Evolutionary conservation across 1,140 invertebrate genomes (phyloP).

Genomic region (Drosophila ironensis): DNA sequence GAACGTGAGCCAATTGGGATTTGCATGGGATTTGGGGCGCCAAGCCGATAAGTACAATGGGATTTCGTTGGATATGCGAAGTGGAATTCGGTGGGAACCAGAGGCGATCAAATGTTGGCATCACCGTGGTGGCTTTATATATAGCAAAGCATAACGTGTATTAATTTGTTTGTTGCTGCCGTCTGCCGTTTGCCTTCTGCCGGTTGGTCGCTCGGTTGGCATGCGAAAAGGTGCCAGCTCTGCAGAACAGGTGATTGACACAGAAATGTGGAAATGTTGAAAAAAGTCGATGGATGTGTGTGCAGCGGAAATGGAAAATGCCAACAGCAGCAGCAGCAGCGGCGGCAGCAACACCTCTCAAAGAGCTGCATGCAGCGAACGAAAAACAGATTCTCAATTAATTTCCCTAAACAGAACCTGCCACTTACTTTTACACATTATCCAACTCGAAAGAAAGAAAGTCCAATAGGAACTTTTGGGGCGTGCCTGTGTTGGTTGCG

Average conservation of each 20-base stretch:
- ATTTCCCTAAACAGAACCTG: constrained; percentile 15
- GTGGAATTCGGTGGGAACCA: constrained; percentile 32
- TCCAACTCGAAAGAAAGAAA: constrained; percentile 9
- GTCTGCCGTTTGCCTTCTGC: constrained; percentile 3
- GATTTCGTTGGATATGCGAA: constrained; percentile 19
- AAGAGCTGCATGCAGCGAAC: not conserved
- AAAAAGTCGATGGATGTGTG: constrained; percentile 8
- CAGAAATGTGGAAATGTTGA: constrained; percentile 43
- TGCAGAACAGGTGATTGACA: constrained; percentile 74
- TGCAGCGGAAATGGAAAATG: constrained; percentile 55
- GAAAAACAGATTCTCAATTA: constrained; percentile 26
- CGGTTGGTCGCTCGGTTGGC: constrained; percentile 26
- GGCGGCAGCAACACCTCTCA: too few species aligned
- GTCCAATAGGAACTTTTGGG: constrained; percentile 20
- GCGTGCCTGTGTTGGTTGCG: constrained; percentile 15
- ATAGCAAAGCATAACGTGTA: too few species aligned
- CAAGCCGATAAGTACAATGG: constrained; percentile 10
- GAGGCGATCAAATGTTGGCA: constrained; percentile 25
- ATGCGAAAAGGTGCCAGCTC: constrained; percentile 41
- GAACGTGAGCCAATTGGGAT: constrained; percentile 20
- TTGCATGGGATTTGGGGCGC: constrained; percentile 19
- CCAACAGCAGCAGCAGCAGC: constrained; percentile 13
- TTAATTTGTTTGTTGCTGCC: constrained; percentile 42
- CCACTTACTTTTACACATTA: constrained; percentile 11
- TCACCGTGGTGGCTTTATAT: constrained; percentile 19